Evolutionary conservation across 2,797 vertebrate species (phyloP).

Genomic region (Miopithecus talapoin): DNA sequence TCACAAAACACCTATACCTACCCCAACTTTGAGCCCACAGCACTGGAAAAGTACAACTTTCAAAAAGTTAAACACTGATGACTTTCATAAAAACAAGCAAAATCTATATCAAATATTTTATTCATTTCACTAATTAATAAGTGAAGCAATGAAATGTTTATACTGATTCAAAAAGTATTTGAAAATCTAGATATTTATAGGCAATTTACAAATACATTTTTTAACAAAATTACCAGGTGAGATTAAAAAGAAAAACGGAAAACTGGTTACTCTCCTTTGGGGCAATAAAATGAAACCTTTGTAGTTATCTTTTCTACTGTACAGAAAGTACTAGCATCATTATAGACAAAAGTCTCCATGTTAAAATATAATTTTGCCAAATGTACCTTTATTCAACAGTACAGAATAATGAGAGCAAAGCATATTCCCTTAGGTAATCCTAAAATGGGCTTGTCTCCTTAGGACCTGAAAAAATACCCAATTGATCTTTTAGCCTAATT

Average conservation of each 20-base stretch:
- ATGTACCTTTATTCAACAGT: not conserved
- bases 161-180: not conserved
- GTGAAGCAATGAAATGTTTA: not conserved
- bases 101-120: not conserved
- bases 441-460: rapidly evolving
- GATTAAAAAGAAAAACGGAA: not conserved
- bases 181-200: not conserved
- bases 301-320: not conserved
- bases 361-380: not conserved
- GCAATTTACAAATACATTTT: not conserved
- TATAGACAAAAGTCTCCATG: not conserved
- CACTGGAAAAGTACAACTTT: not conserved
- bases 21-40: not conserved
- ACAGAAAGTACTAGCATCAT: not conserved
- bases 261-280: not conserved
- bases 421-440: not conserved
- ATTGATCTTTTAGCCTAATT: not conserved
- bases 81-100: not conserved
- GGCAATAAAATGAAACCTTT: not conserved
- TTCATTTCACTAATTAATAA: not conserved
- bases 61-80: not conserved
- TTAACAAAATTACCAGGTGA: not conserved
- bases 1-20: not conserved
- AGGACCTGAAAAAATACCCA: not conserved
- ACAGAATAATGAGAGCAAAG: not conserved